A percentile compares a stretch with the other conserved stretches of the same genome.
phyloP scores from a whole-genome alignment of 2,888 invertebrate genomes.

The Bibio marci region DNA sequence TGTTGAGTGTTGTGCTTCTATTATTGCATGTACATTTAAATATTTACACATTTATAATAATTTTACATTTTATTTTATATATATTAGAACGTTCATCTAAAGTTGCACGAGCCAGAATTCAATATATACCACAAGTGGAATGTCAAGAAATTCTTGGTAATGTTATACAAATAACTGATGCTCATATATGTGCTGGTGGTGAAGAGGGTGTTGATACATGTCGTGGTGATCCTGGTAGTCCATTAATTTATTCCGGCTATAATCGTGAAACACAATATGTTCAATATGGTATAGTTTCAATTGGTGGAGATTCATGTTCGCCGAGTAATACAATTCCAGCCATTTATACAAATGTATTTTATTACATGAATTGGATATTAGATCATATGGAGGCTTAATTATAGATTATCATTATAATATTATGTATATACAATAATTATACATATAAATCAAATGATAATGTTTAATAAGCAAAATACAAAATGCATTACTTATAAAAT shows the following conservation, averaged over 20 bases:
- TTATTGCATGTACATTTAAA: conserved; percentile 18
- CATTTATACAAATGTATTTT: conserved; percentile 34
- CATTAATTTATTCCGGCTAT: conserved; percentile 15
- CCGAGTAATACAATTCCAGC: conserved; percentile 32
- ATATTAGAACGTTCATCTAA: conserved; percentile 3
- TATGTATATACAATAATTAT: too few relatives aligned
- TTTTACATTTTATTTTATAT: too few relatives aligned
- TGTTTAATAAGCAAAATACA: too few relatives aligned
- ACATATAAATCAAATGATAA: too few relatives aligned
- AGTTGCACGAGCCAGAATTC: conserved; percentile 24
- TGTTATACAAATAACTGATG: conserved; percentile 15
- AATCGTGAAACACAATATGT: neutral
- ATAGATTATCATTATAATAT: too few relatives aligned
- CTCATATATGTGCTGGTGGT: conserved; percentile 39
- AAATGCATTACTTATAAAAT: too few relatives aligned
- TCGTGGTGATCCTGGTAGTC: conserved; percentile 14
- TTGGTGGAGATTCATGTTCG: conserved; percentile 38
- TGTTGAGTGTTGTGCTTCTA: conserved; percentile 12
- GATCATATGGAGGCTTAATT: conserved; percentile 18
- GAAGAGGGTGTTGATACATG: conserved; percentile 9
- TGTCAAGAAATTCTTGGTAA: conserved; percentile 20
- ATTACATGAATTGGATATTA: conserved; percentile 39
- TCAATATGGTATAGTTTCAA: conserved; percentile 39
- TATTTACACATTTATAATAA: too few relatives aligned
- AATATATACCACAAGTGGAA: conserved; percentile 18